Evolutionary conservation across 2,113 vertebrate species (phyloP), one percentile per base, ranked within the genome.

Genomic region (Petromus typicus): DNA sequence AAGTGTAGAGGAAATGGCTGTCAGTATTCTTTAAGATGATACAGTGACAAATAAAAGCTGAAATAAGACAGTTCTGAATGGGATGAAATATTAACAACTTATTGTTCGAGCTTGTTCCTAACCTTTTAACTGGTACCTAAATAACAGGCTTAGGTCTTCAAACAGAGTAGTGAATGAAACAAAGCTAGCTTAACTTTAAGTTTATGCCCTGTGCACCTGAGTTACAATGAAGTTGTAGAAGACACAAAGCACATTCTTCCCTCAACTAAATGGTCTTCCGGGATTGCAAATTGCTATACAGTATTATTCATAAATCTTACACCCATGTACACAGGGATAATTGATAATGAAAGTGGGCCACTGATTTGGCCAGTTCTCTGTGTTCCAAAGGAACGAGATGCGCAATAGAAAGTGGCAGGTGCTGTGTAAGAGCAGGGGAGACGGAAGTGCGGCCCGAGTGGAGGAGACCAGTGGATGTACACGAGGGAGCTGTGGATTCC

Each of bases 11-110:
- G 81, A 43, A 78, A 73, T 96, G 95, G 97, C 93, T 96, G 91
- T 63, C 67, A 97, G 0, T 96, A 73, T 66, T 96, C 69, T 95
- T 96, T 93, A 56, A 96, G 64, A 94, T 93, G 51, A 88, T 86
- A 90, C n/a, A 93, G 1, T 69, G 51, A 97, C 86, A 98, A 97
- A 95, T 86, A 96, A 93, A 91, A 90, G 1, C 27, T 5, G 2
- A n/a, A 94, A 25, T 48, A 91, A 92, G 96, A 57, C 59, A 91
- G 0, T 81, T 6, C 92, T 40, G 45, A 27, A 14, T 97, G 73
- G 95, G 63, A 63, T 93, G 96, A 95, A 97, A 95, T 91, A 96
- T 82, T 40, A 86, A 84, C 76, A 18, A 8, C 56, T 95, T 93
- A 93, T 51, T 45, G 13, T 86, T 1, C 84, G 16, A 90, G 40